Evolutionary conservation across 2,797 vertebrate species (phyloP).

Genomic region (Varecia variegata): DNA sequence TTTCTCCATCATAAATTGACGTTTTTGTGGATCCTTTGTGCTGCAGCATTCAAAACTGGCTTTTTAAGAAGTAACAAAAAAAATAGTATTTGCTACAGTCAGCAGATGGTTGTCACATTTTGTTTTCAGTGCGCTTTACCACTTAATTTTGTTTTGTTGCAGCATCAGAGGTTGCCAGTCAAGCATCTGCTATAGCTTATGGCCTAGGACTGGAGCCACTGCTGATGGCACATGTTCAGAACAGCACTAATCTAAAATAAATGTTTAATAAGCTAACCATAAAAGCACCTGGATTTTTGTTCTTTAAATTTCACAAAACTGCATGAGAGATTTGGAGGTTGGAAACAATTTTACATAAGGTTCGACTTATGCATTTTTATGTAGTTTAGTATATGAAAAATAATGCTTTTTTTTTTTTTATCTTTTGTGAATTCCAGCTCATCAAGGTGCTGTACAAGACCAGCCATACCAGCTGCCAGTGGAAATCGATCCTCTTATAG

Average conservation of each 20-base stretch:
- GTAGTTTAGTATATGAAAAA: constrained; percentile 69
- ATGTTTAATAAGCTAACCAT: constrained; percentile 84
- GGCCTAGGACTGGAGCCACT: constrained; percentile 83
- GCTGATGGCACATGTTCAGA: constrained; percentile 84
- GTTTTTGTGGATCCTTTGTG: constrained; percentile 77
- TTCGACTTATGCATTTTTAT: constrained; percentile 74
- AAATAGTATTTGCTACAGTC: constrained; percentile 85
- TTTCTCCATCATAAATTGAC: constrained; percentile 79
- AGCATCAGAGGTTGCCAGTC: constrained; percentile 86
- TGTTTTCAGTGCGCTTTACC: constrained; percentile 87
- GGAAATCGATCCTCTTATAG: constrained; percentile 99
- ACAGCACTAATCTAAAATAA: constrained; percentile 86
- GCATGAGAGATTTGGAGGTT: constrained; percentile 55
- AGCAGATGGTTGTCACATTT: constrained; percentile 90
- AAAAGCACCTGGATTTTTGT: constrained; percentile 79
- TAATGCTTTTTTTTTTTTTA: constrained; percentile 70
- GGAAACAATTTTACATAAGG: background rate
- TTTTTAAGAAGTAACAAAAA: constrained; percentile 82
- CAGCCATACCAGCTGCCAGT: constrained; percentile 99
- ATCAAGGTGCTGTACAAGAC: constrained; percentile 95
- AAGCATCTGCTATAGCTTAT: constrained; percentile 90
- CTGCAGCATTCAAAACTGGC: constrained; percentile 80
- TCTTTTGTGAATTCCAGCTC: constrained; percentile 92
- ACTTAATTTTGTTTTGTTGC: constrained; percentile 89
- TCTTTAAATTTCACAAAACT: constrained; percentile 65